Evolutionary conservation across 2,888 invertebrate genomes (phyloP).

Genomic region (Rhimphoctona megacephalus): DNA sequence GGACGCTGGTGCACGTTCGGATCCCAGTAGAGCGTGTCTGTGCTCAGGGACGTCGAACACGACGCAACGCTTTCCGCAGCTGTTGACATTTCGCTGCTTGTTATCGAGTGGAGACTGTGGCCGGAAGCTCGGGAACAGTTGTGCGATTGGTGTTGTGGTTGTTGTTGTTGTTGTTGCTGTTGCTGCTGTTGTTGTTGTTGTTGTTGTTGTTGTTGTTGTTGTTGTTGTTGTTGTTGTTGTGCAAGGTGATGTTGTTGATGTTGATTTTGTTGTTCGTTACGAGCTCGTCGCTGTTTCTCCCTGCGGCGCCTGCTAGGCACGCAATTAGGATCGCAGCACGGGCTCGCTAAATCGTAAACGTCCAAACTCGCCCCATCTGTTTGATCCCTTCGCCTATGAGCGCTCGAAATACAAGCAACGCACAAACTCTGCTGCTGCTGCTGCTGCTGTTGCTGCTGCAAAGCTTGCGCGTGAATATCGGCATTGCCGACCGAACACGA

Average conservation of each 20-base stretch:
- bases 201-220: slow-evolving; percentile 83
- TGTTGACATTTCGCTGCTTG: slow-evolving; percentile 91
- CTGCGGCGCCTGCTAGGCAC: slow-evolving; percentile 89
- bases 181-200: slow-evolving; percentile 66
- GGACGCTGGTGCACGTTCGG: slow-evolving; percentile 85
- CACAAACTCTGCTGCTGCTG: slow-evolving; percentile 76
- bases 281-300: slow-evolving; percentile 86
- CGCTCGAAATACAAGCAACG: slow-evolving; percentile 83
- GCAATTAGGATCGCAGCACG: slow-evolving; percentile 94
- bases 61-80: slow-evolving; percentile 90
- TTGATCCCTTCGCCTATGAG: slow-evolving; percentile 79
- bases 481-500: slow-evolving; percentile 71
- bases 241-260: slow-evolving; percentile 80
- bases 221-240: slow-evolving; percentile 66
- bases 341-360: slow-evolving; percentile 94
- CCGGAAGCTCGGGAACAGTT: slow-evolving; percentile 82
- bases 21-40: slow-evolving; percentile 95
- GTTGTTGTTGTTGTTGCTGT: slow-evolving; percentile 74
- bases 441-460: slow-evolving; percentile 70
- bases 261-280: slow-evolving; percentile 82
- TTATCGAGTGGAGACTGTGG: slow-evolving; percentile 92
- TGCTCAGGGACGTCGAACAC: slow-evolving; percentile 94
- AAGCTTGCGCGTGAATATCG: slow-evolving; percentile 66
- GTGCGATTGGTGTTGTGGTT: slow-evolving; percentile 76
- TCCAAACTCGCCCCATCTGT: slow-evolving; percentile 92